Base-by-base conservation (phyloP, 2,113 vertebrate species). In the Tachysurus vachellii region DNA sequence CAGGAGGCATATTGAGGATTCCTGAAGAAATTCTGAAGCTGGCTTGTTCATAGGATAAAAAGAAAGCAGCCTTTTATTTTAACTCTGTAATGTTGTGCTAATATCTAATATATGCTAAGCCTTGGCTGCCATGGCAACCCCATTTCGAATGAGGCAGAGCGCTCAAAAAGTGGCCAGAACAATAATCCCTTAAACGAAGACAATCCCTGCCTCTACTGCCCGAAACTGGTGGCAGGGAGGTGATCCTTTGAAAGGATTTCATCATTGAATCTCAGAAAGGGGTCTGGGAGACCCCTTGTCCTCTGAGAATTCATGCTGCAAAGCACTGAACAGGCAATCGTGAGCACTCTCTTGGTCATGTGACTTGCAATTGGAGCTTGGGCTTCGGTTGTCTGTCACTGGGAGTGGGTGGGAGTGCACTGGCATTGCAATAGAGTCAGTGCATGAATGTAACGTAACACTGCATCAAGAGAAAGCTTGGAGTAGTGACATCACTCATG, bases 21-120 rank as follows among this genome's bases (percentile, higher is more conserved):
- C 80, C 81, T 23, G 56, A 88, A 19, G 13, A 80, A 62, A 84
- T 80, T 77, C 70, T 53, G 84, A 64, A 79, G 44, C 71, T 59
- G 26, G 44, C 79, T 68, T 53, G 28, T 79, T 42, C 81, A 66
- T 59, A 84, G 62, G 77, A 66, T 82, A 64, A 88, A 83, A 90
- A 83, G 68, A 75, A 71, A 56, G 31, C 83, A 36, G 5, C 57
- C 80, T 84, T 87, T 87, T 87, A 89, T 82, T 88, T 83, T 85
- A 62, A 85, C 80, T 79, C 88, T 90, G 89, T 90, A 90, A 93
- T 83, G 88, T 91, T 92, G 92, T 92, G 91, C 92, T 75, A 89
- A 93, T 91, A 90, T 94, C 91, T 95, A 94, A 95, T 94, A 89
- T 94, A 95, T 95, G 94, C 95, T 94, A 94, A 95, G 91, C 94